Percentiles rank a stretch among this genome's conserved stretches.
phyloP scores from a whole-genome alignment of 2,113 vertebrate species.

The Stigmatopora nigra region DNA sequence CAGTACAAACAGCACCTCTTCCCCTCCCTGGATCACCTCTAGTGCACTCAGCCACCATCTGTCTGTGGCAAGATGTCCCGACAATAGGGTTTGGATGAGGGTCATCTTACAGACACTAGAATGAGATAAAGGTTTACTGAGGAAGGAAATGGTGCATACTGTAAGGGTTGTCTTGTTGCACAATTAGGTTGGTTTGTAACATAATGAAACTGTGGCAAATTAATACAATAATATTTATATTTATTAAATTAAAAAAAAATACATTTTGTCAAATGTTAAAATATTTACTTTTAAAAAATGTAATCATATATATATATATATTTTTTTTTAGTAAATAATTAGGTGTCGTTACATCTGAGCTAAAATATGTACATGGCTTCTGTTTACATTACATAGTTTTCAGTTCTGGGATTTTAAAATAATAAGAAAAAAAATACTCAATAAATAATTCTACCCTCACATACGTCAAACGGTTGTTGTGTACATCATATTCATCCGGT shows the following conservation, averaged over 20 bases:
- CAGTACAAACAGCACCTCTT: not conserved
- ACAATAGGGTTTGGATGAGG: slow-evolving; percentile 8
- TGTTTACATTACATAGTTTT: too few species aligned
- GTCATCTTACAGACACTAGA: slow-evolving; percentile 41
- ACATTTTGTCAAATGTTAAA: not conserved
- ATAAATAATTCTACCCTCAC: not conserved
- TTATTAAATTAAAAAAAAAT: too few species aligned
- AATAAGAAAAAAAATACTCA: too few species aligned
- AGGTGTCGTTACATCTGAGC: too few species aligned
- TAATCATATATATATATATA: too few species aligned
- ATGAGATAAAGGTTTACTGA: slow-evolving; percentile 8
- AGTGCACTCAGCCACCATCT: slow-evolving; percentile 39
- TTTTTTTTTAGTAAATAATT: too few species aligned
- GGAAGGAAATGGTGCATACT: not conserved
- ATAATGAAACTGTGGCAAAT: not conserved
- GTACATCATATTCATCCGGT: slow-evolving; percentile 10
- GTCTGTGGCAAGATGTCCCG: slow-evolving; percentile 40
- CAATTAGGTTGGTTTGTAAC: not conserved
- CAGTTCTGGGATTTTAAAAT: too few species aligned
- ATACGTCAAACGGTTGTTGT: slow-evolving; percentile 7
- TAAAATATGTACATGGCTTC: too few species aligned
- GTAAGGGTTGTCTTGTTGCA: not conserved
- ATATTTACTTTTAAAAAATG: not conserved
- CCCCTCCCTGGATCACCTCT: slow-evolving; percentile 8
- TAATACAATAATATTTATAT: not conserved